Evolutionary conservation across 2,888 invertebrate genomes (phyloP), one percentile per base, ranked within the genome.

Genomic region (Unio delphinus): DNA sequence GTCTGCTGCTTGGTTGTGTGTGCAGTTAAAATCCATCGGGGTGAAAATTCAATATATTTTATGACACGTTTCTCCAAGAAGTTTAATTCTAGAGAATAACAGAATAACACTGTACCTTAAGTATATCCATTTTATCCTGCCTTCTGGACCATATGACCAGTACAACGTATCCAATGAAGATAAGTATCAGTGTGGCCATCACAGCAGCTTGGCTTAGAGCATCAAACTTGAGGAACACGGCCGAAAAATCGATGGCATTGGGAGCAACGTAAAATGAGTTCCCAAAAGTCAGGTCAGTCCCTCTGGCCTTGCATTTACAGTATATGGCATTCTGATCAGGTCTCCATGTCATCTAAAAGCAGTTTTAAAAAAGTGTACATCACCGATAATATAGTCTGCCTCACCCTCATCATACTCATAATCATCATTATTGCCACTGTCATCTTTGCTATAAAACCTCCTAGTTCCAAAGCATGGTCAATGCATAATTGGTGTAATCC

Each of bases 181-280:
- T 69, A 28, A 88, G 80, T 58, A 88, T 77, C 1, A 89, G 82
- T 11, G 84, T 74, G 67, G 88, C 88, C 67, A 90, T 86, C 18
- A 89, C 88, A 1, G 89, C 82, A 69, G 90, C 90, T 45, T 81
- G 81, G 59, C 75, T 79, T 17, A 68, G 59, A 11, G 80, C 74
- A 54, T 78, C 78, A 67, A 86, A 83, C 74, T 90, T 84, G n/a
- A 84, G 80, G 69, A 90, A 90, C 6, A 90, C 89, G 20, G 85
- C 88, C 23, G 82, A 82, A 76, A 90, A 90, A 79, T 90, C 86
- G 20, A 90, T 88, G 8, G 85, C 80, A 79, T 90, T 90, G 7
- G 89, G 88, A 57, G 87, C 80, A 0, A 89, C 84, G 55, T 79
- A 79, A 69, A 89, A 87, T 23, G 89, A 84, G 58, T 78, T 82